Evolutionary conservation across 1,140 invertebrate species (phyloP), one percentile per base, ranked within the genome.

Genomic region (Theocolax elegans): DNA sequence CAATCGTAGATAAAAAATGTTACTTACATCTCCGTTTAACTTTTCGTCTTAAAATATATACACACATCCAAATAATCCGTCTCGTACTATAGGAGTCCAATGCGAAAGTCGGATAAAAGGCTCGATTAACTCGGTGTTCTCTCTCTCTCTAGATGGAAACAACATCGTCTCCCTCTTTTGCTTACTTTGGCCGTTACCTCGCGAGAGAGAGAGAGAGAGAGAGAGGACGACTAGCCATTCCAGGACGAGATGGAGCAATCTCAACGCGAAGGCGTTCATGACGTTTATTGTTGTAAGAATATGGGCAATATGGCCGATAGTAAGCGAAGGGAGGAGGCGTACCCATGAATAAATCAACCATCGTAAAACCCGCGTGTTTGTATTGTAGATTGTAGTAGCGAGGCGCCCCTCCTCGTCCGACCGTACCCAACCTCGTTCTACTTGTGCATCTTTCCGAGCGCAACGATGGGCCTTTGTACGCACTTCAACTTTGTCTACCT

Each of bases 281-380:
- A 67, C 64, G 69, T 71, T 71, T 68, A 73, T 73, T 67, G 65
- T 65, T 53, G 59, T 58, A 60, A 66, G 68, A 71, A 71, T 74
- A 74, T 71, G 72, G 72, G 63, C 59, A 71, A 68, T 74, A 65
- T 19, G 46, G 29, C 27, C 21, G 31, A 58, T 58, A 48, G 29
- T 21, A 42, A 23, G 56, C 12, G 21, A 54, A 60, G 53, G 17
- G 56, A 53, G 65, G 27, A 46, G 19, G 60, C 42, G 46, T 62
- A 29, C 27, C 59, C 67, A 74, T 74, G 72, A 74, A 74, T 74
- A 74, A 71, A 74, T 71, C 68, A 74, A 74, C 38, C 46, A 62
- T 71, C 72, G 69, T 74, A 74, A 74, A 74, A 59, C 7, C 27
- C 21, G 56, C 13, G 8, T 46, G 63, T 74, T 74, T 65, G 72